phyloP scores from a whole-genome alignment of 2,888 invertebrate species.

The Drosophila suboccidentalis region DNA sequence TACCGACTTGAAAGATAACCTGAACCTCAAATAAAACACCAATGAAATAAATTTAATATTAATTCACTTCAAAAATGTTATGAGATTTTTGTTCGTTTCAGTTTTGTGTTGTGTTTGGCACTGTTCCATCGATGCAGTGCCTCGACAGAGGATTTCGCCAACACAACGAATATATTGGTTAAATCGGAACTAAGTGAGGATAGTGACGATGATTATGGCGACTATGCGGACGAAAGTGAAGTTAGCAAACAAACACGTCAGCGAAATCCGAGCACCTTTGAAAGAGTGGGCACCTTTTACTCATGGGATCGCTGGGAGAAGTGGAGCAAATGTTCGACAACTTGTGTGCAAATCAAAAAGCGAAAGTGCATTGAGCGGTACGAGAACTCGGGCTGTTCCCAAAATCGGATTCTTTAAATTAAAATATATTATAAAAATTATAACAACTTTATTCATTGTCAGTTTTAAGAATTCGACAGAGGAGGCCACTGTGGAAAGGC shows the following conservation, averaged over 20 bases:
- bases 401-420: neutral
- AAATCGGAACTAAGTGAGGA: conserved; percentile 61
- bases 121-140: neutral
- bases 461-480: conserved; percentile 61
- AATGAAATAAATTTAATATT: neutral
- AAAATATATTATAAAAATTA: too few relatives aligned
- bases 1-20: neutral
- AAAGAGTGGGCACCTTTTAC: conserved; percentile 71
- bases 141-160: conserved; percentile 10
- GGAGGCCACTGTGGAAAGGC: conserved; percentile 32
- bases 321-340: conserved; percentile 91
- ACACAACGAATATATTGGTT: conserved; percentile 3
- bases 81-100: conserved; percentile 9
- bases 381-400: neutral
- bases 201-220: conserved; percentile 71
- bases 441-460: neutral
- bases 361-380: conserved; percentile 89
- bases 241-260: conserved; percentile 49
- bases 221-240: conserved; percentile 65
- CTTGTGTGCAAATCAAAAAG: conserved; percentile 91
- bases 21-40: neutral
- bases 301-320: conserved; percentile 91
- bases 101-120: conserved; percentile 16
- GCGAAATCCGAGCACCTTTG: conserved; percentile 41
- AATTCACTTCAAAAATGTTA: neutral